Conservation (phyloP, 2,113 vertebrate genomes). For the Salvelinus namaycush region DNA sequence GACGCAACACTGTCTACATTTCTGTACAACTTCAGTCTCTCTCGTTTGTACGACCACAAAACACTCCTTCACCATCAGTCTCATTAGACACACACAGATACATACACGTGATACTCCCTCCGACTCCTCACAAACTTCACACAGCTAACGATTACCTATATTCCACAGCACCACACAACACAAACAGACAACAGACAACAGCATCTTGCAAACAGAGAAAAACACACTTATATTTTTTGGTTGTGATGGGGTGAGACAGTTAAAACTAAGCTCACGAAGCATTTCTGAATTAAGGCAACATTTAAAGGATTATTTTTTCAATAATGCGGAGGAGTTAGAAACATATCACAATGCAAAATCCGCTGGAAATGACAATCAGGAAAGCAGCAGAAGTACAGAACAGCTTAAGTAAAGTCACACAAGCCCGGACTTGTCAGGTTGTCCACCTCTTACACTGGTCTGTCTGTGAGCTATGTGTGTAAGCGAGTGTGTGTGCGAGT, state of each 20-base stretch:
- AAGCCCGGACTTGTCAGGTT: not conserved
- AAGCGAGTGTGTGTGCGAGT: not conserved
- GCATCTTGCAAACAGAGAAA: conserved; percentile 36
- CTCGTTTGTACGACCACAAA: conserved; percentile 43
- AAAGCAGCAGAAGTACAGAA: not conserved
- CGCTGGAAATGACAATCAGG: not conserved
- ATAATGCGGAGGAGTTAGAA: not conserved
- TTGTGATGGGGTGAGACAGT: not conserved
- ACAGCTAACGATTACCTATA: conserved; percentile 60
- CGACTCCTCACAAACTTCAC: conserved; percentile 24
- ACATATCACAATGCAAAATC: not conserved
- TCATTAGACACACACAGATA: not conserved
- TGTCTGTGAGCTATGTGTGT: conserved; percentile 1
- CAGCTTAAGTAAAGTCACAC: not conserved
- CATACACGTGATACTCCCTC: not conserved
- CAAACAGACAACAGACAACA: conserved; percentile 59
- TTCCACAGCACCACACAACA: conserved; percentile 52
- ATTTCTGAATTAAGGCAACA: too few species aligned
- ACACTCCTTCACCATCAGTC: conserved; percentile 52
- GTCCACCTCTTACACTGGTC: not conserved
- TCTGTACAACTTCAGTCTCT: conserved; percentile 49
- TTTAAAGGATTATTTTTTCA: too few species aligned
- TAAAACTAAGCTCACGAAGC: too few species aligned
- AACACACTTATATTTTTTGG: conserved; percentile 1
- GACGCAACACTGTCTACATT: conserved; percentile 3